Conservation (phyloP, 92 coral and sea anemone species). For the Isaurus tuberculatus region DNA sequence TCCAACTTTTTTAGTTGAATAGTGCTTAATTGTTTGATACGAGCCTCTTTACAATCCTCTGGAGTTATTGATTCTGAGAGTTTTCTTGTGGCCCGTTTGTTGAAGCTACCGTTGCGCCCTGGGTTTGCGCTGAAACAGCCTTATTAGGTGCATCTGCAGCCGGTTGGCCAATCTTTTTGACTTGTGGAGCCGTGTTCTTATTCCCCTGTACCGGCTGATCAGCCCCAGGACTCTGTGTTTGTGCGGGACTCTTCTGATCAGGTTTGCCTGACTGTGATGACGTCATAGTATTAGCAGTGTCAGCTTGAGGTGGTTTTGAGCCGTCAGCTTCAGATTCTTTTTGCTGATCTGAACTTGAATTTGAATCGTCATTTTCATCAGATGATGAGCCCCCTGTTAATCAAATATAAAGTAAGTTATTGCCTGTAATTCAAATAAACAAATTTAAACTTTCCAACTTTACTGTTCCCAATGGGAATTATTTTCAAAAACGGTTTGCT, state of each 20-base stretch:
- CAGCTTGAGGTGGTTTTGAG: background rate
- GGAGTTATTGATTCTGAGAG: background rate
- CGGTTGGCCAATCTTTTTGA: background rate
- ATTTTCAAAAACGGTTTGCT: too few species aligned
- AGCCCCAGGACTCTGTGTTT: background rate
- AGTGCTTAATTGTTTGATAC: background rate
- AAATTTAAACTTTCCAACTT: too few species aligned
- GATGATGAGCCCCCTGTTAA: constrained; percentile 11
- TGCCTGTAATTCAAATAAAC: too few species aligned
- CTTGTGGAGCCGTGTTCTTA: background rate
- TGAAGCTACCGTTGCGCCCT: background rate
- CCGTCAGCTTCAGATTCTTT: background rate
- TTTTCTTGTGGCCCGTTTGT: background rate
- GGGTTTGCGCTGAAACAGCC: background rate
- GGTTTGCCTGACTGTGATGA: background rate
- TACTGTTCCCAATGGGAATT: too few species aligned
- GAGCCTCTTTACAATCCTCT: background rate
- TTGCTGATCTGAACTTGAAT: constrained; percentile 15
- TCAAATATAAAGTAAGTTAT: background rate
- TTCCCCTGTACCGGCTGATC: background rate
- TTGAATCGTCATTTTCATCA: constrained; percentile 14
- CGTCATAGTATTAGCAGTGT: background rate
- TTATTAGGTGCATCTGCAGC: background rate
- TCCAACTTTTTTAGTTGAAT: background rate
- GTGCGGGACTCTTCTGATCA: background rate